Evolutionary conservation across 2,797 vertebrate species (phyloP).

Genomic region (Hybognathus amarus): DNA sequence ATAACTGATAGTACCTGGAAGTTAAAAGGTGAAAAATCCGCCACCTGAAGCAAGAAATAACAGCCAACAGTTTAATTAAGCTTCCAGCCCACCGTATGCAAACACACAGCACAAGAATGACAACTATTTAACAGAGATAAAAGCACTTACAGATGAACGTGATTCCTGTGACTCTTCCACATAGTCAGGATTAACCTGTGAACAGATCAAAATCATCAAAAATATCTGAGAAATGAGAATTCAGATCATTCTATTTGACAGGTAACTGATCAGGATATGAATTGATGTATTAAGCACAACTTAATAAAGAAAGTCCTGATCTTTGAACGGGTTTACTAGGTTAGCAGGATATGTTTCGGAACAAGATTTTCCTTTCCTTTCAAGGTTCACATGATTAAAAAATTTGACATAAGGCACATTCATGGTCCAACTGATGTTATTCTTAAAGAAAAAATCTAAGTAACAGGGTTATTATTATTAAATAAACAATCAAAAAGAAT

Average conservation of each 20-base stretch:
- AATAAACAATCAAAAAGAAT: neutral
- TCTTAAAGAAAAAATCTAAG: neutral
- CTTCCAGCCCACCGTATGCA: constrained; percentile 31
- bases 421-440: neutral
- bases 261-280: neutral
- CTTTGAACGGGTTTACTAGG: neutral
- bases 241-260: neutral
- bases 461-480: no score
- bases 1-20: constrained; percentile 76
- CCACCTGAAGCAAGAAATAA: constrained; percentile 73
- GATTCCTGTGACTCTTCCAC: constrained; percentile 79
- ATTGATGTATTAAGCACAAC: neutral
- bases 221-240: neutral
- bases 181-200: constrained; percentile 80
- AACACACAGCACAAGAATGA: neutral
- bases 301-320: neutral
- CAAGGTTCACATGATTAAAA: neutral
- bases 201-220: constrained; percentile 27
- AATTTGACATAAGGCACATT: neutral
- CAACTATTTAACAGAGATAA: neutral
- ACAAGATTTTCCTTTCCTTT: neutral
- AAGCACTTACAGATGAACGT: constrained; percentile 74
- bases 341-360: neutral
- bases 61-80: constrained; percentile 56
- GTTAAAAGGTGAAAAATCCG: constrained; percentile 83